Evolutionary conservation across 2,888 invertebrate genomes (phyloP).

Genomic region (Scaptomyza flava): DNA sequence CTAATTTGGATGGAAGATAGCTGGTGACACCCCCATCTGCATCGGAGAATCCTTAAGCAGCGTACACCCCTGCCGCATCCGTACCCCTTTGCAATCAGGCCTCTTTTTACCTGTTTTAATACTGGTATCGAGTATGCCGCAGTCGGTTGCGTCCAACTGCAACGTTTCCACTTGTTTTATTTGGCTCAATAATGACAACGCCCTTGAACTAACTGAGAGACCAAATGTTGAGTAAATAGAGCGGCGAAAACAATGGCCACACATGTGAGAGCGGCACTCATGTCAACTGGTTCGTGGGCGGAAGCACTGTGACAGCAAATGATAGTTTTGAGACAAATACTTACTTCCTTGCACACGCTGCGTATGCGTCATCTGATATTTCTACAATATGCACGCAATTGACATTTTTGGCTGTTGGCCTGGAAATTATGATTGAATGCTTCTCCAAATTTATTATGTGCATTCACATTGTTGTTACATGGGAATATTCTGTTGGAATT

Average conservation of each 20-base stretch:
- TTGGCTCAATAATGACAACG: constrained; percentile 60
- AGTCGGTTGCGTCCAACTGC: no score
- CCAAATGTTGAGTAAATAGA: constrained; percentile 32
- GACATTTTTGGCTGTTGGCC: constrained; percentile 31
- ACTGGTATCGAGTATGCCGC: no score
- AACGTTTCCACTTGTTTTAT: no score
- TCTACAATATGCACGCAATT: constrained; percentile 38
- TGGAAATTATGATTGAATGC: constrained; percentile 20
- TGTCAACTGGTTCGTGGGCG: neutral
- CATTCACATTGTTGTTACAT: neutral
- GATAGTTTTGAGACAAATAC: constrained; percentile 28
- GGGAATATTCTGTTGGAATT: neutral
- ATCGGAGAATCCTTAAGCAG: no score
- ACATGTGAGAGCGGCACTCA: constrained; percentile 12
- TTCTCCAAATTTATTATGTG: neutral
- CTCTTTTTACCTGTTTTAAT: no score
- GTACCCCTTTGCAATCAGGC: no score
- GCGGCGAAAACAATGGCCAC: constrained; percentile 43
- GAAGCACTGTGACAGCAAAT: constrained; percentile 5
- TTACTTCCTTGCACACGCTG: constrained; percentile 40
- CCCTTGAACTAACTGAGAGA: constrained; percentile 34
- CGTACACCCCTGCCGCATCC: no score
- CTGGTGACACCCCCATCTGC: no score
- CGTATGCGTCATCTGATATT: constrained; percentile 59
- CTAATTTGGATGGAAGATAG: no score